Conservation (phyloP, 1,140 invertebrate genomes). For the Drosophila lacteicornis region DNA sequence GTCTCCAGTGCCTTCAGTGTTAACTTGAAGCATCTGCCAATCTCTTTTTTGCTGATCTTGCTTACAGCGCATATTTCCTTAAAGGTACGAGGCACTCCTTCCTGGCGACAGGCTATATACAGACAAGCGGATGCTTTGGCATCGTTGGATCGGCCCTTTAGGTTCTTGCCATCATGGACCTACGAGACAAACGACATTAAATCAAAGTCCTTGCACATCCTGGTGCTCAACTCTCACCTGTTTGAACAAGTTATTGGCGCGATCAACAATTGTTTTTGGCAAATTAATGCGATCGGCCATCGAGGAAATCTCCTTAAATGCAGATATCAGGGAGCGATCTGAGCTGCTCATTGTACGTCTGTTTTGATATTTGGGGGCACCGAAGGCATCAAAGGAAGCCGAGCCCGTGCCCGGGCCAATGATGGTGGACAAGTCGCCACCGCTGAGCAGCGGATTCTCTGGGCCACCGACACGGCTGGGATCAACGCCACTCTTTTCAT, state of each 20-base stretch:
- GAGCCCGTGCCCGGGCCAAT: conserved; percentile 96
- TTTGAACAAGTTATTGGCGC: conserved; percentile 98
- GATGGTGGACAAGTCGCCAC: conserved; percentile 98
- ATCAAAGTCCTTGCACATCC: background rate
- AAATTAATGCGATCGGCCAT: conserved; percentile 99
- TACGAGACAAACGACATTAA: conserved; percentile 45
- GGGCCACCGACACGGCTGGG: conserved; percentile 99
- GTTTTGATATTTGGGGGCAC: conserved; percentile 96
- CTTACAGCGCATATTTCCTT: conserved; percentile 99
- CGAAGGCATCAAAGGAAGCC: conserved; percentile 92
- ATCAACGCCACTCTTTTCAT: conserved; percentile 98
- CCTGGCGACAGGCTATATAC: conserved; percentile 99
- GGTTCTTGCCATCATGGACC: conserved; percentile 98
- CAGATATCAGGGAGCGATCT: conserved; percentile 97
- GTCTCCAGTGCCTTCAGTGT: conserved; percentile 97
- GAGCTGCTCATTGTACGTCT: conserved; percentile 96
- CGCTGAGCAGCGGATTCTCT: conserved; percentile 97
- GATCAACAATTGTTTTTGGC: conserved; percentile 96
- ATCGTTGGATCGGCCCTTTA: conserved; percentile 98
- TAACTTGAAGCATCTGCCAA: conserved; percentile 97
- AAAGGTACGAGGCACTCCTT: conserved; percentile 99
- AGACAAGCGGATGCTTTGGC: conserved; percentile 99
- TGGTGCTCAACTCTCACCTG: conserved; percentile 86
- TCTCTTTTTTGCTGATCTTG: conserved; percentile 99
- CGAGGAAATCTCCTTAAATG: conserved; percentile 97